Evolutionary conservation across 2,113 vertebrate genomes (phyloP), one percentile per base, ranked within the genome.

Genomic region (Pelecanoides urinatrix): DNA sequence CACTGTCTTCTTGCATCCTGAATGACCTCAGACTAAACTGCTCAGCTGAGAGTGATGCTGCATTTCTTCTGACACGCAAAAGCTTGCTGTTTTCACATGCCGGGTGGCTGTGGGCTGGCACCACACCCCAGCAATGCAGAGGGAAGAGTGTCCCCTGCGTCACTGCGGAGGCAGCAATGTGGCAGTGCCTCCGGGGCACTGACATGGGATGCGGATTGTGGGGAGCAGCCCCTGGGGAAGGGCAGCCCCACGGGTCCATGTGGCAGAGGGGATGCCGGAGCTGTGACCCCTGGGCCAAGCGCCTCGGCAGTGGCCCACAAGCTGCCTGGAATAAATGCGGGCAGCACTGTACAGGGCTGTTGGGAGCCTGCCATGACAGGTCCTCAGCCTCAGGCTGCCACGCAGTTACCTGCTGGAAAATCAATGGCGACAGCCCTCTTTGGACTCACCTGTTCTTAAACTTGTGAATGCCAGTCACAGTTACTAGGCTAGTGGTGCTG

Each of bases 41-140:
- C 63, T 49, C 0, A 0, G 30, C 38, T 40, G 29, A 34, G 58
- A 40, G 29, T 5, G 7, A 22, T 38, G 56, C 74, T 61, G 56
- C 25, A 3, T 8, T 30, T 47, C 61, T 71, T 22, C 56, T 20
- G 23, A 32, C 71, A 75, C 1, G 7, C 25, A 56, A 17, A 38
- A 74, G 9, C 23, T 25, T 9, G 22, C 45, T 2, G 0, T 59
- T 34, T 34, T 34, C 45, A 56, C 0, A 0, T 40, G 50, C 16
- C 0, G 17, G 19, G 19, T 38, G 34, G 50, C 27, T 44, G 63
- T 44, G 53, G 65, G 53, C 27, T 3, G 10, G 61, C 29, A 61
- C 25, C 36, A 21, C 15, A 20, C 23, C 15, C 14, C 29, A 68
- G 67, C 32, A 44, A 5, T 6, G 42, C 38, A 26, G 62, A 75